Evolutionary conservation across 2,888 invertebrate species (phyloP), one percentile per base, ranked within the genome.

Genomic region (Parnassius apollo): DNA sequence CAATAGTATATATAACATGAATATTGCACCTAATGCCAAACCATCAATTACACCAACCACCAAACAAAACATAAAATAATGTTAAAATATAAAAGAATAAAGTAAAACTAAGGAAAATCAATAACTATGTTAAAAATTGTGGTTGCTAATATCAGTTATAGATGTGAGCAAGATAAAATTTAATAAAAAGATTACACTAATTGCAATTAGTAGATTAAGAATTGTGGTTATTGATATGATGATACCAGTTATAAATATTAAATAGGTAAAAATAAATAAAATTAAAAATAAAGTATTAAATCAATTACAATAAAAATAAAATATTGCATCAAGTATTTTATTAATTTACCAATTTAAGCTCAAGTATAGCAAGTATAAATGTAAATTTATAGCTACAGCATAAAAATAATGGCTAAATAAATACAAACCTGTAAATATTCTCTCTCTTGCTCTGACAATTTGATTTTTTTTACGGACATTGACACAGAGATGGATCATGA

Each of bases 401-500:
- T 35, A 35, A 35, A 7, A 35, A 35, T 35, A 35, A 35, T 35
- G 7, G 7, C 7, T 35, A 4, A 35, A 35, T 46, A 12, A n/a
- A 65, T 68, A 85, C 85, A 86, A 92, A 98, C 98, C 97, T 93
- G 96, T 95, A 77, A 98, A 96, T 82, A 96, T 94, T 82, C 95
- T 93, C 74, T 97, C 96, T 72, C 95, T 93, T 59, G 94, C 93
- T 83, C 95, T 94, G 68, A 95, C 93, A 67, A 96, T 94, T 85
- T 96, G 95, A 83, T 95, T 96, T 85, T 95, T 95, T 84, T 96
- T 96, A 76, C 95, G 94, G 69, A 98, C 96, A 80, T 93, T 94
- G 42, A 98, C 96, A 93, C 98, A 99, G 57, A 99, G 92, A 85
- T 98, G 96, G 69, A 99, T 96, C 97, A 99, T 97, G 62, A 95